Percentiles rank a stretch among this genome's conserved stretches.
phyloP scores from a whole-genome alignment of 2,888 invertebrate species.

The Amphipyra tragopoginis region DNA sequence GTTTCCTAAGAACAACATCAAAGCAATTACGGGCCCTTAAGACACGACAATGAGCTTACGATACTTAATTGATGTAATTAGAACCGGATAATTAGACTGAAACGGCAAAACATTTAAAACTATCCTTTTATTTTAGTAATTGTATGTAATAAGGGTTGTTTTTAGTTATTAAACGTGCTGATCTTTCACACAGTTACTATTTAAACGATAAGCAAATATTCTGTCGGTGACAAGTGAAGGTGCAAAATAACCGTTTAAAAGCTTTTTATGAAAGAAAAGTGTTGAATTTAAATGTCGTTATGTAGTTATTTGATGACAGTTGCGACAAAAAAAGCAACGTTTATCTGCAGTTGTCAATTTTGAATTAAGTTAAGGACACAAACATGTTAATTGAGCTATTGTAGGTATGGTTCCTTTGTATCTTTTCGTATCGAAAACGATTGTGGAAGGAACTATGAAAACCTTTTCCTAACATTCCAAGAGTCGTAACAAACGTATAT shows the following conservation, averaged over 20 bases:
- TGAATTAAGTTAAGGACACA: too few relatives aligned
- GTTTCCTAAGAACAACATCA: slow-evolving; percentile 64
- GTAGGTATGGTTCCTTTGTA: too few relatives aligned
- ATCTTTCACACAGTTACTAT: slow-evolving; percentile 8
- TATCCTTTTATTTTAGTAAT: slow-evolving; percentile 42
- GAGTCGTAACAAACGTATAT: too few relatives aligned
- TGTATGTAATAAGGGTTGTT: slow-evolving; percentile 37
- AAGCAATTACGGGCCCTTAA: slow-evolving; percentile 54
- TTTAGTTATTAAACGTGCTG: slow-evolving; percentile 26
- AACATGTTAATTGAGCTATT: too few relatives aligned
- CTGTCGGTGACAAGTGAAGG: slow-evolving; percentile 2
- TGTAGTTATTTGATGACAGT: too few relatives aligned
- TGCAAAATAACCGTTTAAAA: slow-evolving; percentile 9
- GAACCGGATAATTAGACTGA: slow-evolving; percentile 51
- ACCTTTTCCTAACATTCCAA: too few relatives aligned
- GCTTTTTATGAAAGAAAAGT: slow-evolving; percentile 11
- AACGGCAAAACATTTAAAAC: slow-evolving; percentile 48
- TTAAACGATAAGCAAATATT: slow-evolving; percentile 13
- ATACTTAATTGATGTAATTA: slow-evolving; percentile 73
- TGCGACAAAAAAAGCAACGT: too few relatives aligned
- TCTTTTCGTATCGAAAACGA: too few relatives aligned
- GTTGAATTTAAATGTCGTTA: slow-evolving; percentile 11
- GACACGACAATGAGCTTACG: slow-evolving; percentile 63
- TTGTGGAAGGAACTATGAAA: too few relatives aligned
- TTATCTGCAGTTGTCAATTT: too few relatives aligned